Percentiles rank a stretch among this genome's conserved stretches.
Evolutionary conservation across 2,797 vertebrate species (phyloP).

Genomic region (Buphagus erythrorhynchus): DNA sequence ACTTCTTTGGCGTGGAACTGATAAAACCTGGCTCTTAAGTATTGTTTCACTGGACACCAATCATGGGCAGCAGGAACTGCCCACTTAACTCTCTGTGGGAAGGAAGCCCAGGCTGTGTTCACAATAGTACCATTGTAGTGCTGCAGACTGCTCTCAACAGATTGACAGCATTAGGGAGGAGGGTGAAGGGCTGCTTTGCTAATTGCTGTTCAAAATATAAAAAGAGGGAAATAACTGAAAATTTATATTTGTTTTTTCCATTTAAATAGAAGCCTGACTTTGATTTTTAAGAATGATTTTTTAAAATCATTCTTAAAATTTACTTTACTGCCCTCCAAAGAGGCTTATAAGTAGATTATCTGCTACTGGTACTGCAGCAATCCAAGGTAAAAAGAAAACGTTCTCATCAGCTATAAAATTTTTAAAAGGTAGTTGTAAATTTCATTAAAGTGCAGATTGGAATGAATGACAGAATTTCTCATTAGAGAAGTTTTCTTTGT

Average conservation of each 20-base stretch:
- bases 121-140: constrained; percentile 93
- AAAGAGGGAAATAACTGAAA: constrained; percentile 60
- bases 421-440: not conserved
- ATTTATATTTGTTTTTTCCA: constrained; percentile 45
- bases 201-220: constrained; percentile 75
- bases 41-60: constrained; percentile 90
- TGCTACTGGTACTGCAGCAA: not conserved
- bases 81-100: constrained; percentile 88
- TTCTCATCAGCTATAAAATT: not conserved
- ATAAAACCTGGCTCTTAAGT: constrained; percentile 94
- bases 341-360: constrained; percentile 12
- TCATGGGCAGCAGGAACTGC: constrained; percentile 85
- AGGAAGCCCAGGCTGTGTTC: constrained; percentile 86
- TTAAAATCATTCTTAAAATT: not conserved
- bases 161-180: constrained; percentile 83
- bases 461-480: not conserved
- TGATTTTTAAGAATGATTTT: constrained; percentile 46
- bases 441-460: not conserved
- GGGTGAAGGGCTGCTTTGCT: constrained; percentile 73
- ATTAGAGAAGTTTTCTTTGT: not conserved
- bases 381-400: not conserved
- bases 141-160: constrained; percentile 87
- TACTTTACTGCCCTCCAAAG: not conserved
- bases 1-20: constrained; percentile 86
- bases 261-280: constrained; percentile 40